These are phyloP conservation scores for Ricordea florida DNA, from an alignment of 92 coral and sea anemone species.

Conservation along the genomic window DNA sequence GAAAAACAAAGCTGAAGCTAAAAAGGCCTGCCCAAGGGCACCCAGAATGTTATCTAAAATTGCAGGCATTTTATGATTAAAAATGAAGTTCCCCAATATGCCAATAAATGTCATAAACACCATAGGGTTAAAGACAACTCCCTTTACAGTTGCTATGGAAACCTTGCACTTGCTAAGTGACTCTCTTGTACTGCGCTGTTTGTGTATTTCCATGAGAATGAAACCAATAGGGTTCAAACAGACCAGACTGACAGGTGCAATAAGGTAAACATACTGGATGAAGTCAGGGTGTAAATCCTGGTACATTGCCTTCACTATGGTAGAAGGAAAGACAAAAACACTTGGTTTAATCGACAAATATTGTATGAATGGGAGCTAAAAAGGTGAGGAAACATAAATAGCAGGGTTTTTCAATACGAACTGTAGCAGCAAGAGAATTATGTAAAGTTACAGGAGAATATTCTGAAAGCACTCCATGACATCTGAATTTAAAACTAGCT, in stretches of 20 bases:
- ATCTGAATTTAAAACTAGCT: no score
- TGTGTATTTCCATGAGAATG: conserved; percentile 72
- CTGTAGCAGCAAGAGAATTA: no score
- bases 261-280: conserved; percentile 79
- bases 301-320: conserved; percentile 80
- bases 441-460: no score
- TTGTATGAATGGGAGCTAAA: no score
- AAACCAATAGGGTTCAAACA: conserved; percentile 74
- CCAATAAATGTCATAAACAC: conserved; percentile 86
- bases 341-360: no score
- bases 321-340: not conserved
- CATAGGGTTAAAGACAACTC: conserved; percentile 70
- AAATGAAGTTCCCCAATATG: conserved; percentile 62
- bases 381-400: no score
- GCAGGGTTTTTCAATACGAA: no score
- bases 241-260: conserved; percentile 71
- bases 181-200: conserved; percentile 43
- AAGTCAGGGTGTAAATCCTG: conserved; percentile 71
- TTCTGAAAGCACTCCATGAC: no score
- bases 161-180: conserved; percentile 44
- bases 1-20: conserved; percentile 84
- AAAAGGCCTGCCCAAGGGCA: conserved; percentile 76
- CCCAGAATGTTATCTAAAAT: conserved; percentile 54
- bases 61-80: conserved; percentile 52
- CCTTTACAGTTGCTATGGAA: conserved; percentile 60